phyloP scores from a whole-genome alignment of 2,797 vertebrate species.

The Sebastes trivittatus region DNA sequence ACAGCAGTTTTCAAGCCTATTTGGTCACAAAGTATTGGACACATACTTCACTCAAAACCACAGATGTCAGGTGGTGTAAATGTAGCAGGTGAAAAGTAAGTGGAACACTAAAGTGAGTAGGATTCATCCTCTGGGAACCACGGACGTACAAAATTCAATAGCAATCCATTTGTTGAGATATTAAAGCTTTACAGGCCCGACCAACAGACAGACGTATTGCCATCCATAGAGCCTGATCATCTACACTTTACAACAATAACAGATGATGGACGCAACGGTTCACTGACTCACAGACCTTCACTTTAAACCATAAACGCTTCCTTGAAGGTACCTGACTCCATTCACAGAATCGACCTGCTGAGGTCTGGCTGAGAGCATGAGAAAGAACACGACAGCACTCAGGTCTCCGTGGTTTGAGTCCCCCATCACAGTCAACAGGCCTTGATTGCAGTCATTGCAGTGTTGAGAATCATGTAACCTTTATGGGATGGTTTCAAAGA shows the following conservation, averaged over 20 bases:
- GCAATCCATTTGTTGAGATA: background rate
- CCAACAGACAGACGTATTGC: background rate
- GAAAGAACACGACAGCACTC: slow-evolving; percentile 54
- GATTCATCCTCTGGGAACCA: background rate
- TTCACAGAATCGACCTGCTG: slow-evolving; percentile 37
- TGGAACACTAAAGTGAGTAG: background rate
- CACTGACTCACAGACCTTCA: slow-evolving; percentile 5
- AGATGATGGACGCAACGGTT: background rate
- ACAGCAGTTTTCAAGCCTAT: background rate
- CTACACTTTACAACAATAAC: background rate
- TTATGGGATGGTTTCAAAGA: slow-evolving; percentile 91
- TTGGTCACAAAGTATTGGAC: background rate
- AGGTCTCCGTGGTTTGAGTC: slow-evolving; percentile 66
- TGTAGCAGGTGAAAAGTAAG: background rate
- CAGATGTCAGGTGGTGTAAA: background rate
- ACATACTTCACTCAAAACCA: no score
- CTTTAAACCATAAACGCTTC: slow-evolving; percentile 18
- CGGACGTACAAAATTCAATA: background rate
- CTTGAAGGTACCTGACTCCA: slow-evolving; percentile 12
- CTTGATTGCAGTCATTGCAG: slow-evolving; percentile 78
- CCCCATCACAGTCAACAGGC: slow-evolving; percentile 60
- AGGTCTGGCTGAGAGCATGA: slow-evolving; percentile 56
- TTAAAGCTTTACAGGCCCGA: background rate
- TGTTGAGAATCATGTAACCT: slow-evolving; percentile 92
- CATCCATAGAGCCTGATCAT: background rate